Base-by-base conservation (phyloP, 2,888 invertebrate genomes). In the Melangyna quadrimaculata region DNA sequence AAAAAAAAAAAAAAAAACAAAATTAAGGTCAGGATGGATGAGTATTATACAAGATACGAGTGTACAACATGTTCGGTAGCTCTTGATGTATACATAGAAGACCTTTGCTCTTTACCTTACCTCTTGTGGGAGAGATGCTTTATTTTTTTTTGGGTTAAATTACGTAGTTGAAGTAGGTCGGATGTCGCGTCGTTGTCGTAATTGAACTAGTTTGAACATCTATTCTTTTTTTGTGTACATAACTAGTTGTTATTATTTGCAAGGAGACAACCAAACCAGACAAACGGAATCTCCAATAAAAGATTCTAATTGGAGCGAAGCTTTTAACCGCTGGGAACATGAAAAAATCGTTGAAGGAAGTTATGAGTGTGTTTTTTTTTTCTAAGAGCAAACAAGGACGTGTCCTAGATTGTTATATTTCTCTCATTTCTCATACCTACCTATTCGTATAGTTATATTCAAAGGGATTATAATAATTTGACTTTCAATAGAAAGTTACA, bases 111-210 rank as follows among this genome's bases (percentile, higher is more conserved):
- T 55, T 10, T 53, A 53, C 7, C n/a, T 3, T 14, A 14, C 14
- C 27, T 59, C 27, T 43, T 63, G 40, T 27, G 17, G 65, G 29
- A 22, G 65, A 32, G 48, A 22, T 32, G 29, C 29, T 32, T 17
- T 48, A 12, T 22, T 53, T 3, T n/a, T 65, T 45, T 48, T 65
- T 10, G 29, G 32, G 8, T 45, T 35, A 19, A 32, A 32, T 65
- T 32, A 32, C n/a, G 5, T 22, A 24, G 24, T 32, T n/a, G n/a
- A 37, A 22, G 35, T 51, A 67, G 67, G 67, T 51, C 67, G 24
- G n/a, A 19, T 67, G 67, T 67, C 67, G 67, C 67, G 67, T 35
- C 67, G 48, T 35, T n/a, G n/a, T n/a, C n/a, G 27, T 27, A 22
- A 35, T 67, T 51, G 35, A 22, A 35, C 24, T 35, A 10, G 48